A percentile compares a stretch with the other conserved stretches of the same genome.
phyloP scores from a whole-genome alignment of 2,113 vertebrate genomes.

The Laticauda laticaudata region DNA sequence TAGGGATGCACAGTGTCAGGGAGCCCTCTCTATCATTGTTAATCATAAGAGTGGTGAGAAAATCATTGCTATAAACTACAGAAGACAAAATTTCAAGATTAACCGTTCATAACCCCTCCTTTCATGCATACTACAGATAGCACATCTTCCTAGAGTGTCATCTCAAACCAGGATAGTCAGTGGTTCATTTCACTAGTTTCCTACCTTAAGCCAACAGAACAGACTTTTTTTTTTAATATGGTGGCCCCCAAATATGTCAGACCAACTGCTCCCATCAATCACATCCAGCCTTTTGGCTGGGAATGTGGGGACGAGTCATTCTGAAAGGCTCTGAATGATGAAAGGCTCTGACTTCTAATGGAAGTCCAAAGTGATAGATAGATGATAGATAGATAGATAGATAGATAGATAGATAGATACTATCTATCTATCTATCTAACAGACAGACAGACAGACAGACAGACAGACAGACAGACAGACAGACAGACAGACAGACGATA shows the following conservation, averaged over 20 bases:
- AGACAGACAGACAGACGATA: no score
- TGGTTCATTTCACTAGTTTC: background rate
- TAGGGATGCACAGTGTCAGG: background rate
- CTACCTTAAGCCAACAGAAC: background rate
- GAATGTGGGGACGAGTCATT: background rate
- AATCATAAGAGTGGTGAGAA: background rate
- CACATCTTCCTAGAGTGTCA: background rate
- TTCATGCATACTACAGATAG: background rate
- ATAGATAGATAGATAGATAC: background rate
- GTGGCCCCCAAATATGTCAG: background rate
- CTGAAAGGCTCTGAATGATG: no score
- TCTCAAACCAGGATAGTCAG: background rate
- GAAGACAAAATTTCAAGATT: background rate
- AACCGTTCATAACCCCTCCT: background rate
- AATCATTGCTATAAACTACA: background rate
- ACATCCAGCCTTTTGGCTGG: background rate
- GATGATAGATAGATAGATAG: no score
- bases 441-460: background rate
- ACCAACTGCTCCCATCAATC: background rate
- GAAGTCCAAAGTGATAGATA: background rate
- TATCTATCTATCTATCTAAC: no score
- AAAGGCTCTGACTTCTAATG: background rate
- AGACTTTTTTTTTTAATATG: background rate
- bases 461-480: no score
- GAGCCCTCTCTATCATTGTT: background rate